Conservation (phyloP, 2,797 vertebrate genomes). For the Triplophysa yarkandensis region DNA sequence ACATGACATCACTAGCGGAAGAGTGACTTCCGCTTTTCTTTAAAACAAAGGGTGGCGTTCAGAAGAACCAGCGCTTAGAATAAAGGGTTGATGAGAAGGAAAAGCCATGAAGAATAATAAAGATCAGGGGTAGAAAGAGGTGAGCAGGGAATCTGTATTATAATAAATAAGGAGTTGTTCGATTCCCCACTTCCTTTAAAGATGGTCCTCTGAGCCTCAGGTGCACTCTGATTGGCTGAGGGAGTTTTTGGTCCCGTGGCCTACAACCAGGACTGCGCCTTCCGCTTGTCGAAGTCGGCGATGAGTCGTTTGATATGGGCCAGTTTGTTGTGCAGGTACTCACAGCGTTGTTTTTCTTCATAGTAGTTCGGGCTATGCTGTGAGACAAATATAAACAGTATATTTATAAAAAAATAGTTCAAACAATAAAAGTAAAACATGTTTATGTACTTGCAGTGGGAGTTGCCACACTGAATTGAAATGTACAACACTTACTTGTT, state of each 20-base stretch:
- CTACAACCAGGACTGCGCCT: constrained; percentile 78
- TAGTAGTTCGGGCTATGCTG: constrained; percentile 86
- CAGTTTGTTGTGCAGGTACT: constrained; percentile 92
- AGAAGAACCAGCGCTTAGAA: constrained; percentile 28
- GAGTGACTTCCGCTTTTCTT: constrained; percentile 26
- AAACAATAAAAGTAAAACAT: neutral
- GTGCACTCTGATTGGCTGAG: constrained; percentile 41
- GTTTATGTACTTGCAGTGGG: neutral
- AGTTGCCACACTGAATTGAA: neutral
- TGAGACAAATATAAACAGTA: constrained; percentile 8
- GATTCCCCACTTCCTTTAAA: constrained; percentile 60
- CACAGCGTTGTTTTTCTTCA: constrained; percentile 85
- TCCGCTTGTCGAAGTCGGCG: constrained; percentile 86
- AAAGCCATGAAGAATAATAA: constrained; percentile 55
- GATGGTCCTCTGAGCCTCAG: constrained; percentile 59
- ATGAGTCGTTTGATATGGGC: constrained; percentile 90
- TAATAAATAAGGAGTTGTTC: constrained; percentile 28
- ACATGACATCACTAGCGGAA: constrained; percentile 46
- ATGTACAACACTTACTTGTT: constrained; percentile 74
- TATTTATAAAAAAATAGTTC: neutral
- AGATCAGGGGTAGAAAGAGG: constrained; percentile 52
- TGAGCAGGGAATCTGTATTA: constrained; percentile 56
- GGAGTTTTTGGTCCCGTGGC: constrained; percentile 40
- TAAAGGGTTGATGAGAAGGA: constrained; percentile 34
- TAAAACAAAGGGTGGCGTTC: constrained; percentile 40